Percentiles rank a stretch among this genome's conserved stretches.
phyloP scores from a whole-genome alignment of 92 coral and sea anemone genomes.

The Paragorgia papillata region DNA sequence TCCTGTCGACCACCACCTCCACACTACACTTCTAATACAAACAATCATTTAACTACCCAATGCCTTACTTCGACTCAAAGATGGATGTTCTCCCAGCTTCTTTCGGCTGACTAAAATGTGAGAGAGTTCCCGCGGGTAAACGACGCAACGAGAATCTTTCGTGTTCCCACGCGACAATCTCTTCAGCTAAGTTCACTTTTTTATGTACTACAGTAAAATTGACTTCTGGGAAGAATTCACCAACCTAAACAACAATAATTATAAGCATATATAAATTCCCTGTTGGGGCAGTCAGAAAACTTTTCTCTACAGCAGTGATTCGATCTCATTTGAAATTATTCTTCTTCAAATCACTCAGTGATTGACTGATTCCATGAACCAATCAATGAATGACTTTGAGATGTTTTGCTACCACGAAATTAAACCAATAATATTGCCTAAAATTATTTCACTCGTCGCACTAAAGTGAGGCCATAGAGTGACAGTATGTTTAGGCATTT shows the following conservation, averaged over 20 bases:
- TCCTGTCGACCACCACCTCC: no score
- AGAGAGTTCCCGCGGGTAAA: slow-evolving; percentile 90
- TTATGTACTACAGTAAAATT: slow-evolving; percentile 88
- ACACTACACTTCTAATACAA: no score
- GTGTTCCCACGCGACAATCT: slow-evolving; percentile 90
- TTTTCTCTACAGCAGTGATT: no score
- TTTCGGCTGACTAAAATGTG: slow-evolving; percentile 80
- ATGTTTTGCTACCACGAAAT: no score
- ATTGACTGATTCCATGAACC: no score
- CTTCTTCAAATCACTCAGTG: no score
- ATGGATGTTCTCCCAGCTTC: slow-evolving; percentile 82
- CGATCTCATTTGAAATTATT: no score
- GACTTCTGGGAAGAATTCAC: slow-evolving; percentile 74
- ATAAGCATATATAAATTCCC: no score
- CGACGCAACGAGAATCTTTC: slow-evolving; percentile 94
- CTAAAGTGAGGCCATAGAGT: background rate
- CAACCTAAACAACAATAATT: slow-evolving; percentile 59
- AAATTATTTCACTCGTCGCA: background rate
- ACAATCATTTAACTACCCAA: no score
- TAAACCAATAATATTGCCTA: no score
- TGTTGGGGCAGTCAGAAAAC: no score
- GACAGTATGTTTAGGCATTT: slow-evolving; percentile 64
- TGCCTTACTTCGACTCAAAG: slow-evolving; percentile 88
- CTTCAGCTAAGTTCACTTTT: slow-evolving; percentile 92
- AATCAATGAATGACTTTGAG: no score